A percentile compares a stretch with the other conserved stretches of the same genome.
These are phyloP conservation scores for Zelostemma sp. DNA, from an alignment of 1,140 invertebrate species.

Conservation along the genomic window DNA sequence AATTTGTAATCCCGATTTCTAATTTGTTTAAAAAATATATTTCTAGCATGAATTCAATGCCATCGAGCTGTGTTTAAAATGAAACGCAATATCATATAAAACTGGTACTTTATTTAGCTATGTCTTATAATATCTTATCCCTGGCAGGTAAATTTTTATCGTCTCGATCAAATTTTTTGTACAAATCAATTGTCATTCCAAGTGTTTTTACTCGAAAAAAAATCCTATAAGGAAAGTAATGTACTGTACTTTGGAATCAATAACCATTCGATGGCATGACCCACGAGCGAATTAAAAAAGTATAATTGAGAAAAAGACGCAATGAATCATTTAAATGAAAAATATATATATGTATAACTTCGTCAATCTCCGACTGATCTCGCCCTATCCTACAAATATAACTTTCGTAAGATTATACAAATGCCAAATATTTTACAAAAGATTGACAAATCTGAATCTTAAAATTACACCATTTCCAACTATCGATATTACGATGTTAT, in stretches of 20 bases:
- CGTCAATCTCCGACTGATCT: not conserved
- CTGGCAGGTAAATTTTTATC: conserved; percentile 47
- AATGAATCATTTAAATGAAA: too few species aligned
- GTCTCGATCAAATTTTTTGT: conserved; percentile 37
- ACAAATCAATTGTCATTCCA: conserved; percentile 34
- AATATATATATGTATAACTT: too few species aligned
- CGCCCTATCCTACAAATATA: not conserved
- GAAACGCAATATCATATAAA: conserved; percentile 35
- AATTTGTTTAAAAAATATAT: too few species aligned
- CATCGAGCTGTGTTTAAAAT: too few species aligned
- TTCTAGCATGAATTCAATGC: too few species aligned
- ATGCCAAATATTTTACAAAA: conserved; percentile 9
- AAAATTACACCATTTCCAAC: conserved; percentile 8
- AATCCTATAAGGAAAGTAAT: conserved; percentile 16
- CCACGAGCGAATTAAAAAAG: too few species aligned
- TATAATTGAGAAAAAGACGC: too few species aligned
- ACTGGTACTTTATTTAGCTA: conserved; percentile 49
- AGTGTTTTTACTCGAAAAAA: conserved; percentile 13
- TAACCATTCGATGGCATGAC: not conserved
- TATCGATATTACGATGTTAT: conserved; percentile 20
- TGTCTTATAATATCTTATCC: conserved; percentile 36
- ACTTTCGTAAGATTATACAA: conserved; percentile 5
- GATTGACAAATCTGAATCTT: not conserved
- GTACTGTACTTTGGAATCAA: conserved; percentile 11
- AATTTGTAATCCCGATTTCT: too few species aligned